Conservation (phyloP, 2,113 vertebrate genomes). For the Leucoraja erinaceus region DNA sequence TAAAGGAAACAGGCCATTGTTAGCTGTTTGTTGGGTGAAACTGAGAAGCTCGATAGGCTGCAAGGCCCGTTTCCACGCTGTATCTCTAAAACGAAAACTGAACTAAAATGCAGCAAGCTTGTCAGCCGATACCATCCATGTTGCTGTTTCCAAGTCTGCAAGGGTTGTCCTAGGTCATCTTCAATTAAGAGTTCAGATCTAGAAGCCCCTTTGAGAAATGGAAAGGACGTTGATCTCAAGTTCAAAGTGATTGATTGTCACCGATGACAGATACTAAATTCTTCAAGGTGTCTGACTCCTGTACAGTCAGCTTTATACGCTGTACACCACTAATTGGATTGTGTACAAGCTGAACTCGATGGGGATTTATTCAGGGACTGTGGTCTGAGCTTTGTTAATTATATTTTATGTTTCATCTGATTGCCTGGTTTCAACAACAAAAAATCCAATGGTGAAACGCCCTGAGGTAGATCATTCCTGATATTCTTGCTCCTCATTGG, state of each 20-base stretch:
- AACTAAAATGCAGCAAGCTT: neutral
- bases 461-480: neutral
- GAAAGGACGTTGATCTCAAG: constrained; percentile 3
- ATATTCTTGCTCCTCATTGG: neutral
- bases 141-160: neutral
- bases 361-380: neutral
- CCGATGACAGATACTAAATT: neutral
- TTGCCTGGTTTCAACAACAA: neutral
- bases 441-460: neutral
- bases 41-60: too few relatives aligned
- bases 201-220: neutral
- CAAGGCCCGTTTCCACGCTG: too few relatives aligned
- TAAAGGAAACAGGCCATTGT: too few relatives aligned
- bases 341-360: neutral
- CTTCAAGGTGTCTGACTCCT: neutral
- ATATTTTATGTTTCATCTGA: neutral
- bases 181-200: neutral
- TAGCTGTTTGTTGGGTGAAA: too few relatives aligned
- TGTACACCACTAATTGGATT: neutral
- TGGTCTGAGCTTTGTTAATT: neutral
- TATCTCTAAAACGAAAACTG: too few relatives aligned
- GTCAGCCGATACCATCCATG: neutral
- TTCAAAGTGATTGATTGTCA: neutral
- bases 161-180: neutral
- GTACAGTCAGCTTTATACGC: neutral